These are phyloP conservation scores for Rotaria socialis DNA, from an alignment of 2,888 invertebrate species.

Conservation along the genomic window DNA sequence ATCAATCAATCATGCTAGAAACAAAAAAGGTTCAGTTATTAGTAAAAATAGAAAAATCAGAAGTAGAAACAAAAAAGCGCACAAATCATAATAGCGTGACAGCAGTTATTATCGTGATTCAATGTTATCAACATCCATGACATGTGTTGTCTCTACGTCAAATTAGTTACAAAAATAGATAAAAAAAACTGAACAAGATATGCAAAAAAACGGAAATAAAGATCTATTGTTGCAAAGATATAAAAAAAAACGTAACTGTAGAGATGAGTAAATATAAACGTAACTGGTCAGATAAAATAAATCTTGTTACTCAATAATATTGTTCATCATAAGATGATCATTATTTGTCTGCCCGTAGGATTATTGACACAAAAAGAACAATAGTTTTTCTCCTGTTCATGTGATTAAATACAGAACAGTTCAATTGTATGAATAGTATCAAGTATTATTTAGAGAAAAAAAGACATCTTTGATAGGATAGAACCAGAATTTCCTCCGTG, in stretches of 20 bases:
- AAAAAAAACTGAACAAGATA: no score
- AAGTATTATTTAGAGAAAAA: background rate
- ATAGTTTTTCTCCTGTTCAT: background rate
- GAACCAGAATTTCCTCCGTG: background rate
- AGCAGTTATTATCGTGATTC: background rate
- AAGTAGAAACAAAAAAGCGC: background rate
- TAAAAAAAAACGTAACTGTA: background rate
- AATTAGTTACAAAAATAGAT: no score
- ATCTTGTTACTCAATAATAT: background rate
- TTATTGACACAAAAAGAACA: background rate
- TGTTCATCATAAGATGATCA: background rate
- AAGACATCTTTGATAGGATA: background rate
- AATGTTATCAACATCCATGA: background rate
- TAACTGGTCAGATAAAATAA: background rate
- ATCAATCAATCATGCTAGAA: no score
- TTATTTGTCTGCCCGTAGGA: background rate
- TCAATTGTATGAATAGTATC: background rate
- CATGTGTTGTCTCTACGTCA: background rate
- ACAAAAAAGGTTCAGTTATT: background rate
- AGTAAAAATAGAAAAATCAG: background rate
- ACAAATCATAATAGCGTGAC: background rate
- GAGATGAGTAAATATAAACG: background rate
- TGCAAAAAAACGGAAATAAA: background rate
- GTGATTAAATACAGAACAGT: background rate
- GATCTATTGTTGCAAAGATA: background rate